A percentile compares a stretch with the other conserved stretches of the same genome.
phyloP scores from a whole-genome alignment of 2,888 invertebrate genomes.

The Hirudinaria manillensis region DNA sequence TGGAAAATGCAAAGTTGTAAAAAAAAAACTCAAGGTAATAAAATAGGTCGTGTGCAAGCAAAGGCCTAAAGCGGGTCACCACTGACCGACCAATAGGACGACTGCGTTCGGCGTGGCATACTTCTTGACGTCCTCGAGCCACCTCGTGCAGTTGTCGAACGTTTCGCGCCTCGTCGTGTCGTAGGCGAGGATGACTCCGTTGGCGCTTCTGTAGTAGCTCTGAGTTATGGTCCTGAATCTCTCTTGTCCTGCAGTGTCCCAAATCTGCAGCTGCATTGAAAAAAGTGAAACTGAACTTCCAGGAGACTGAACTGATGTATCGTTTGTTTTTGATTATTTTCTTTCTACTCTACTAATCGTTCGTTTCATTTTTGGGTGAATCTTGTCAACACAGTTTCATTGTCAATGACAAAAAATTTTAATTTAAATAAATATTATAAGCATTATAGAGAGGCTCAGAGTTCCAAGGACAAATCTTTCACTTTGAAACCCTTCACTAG shows the following conservation, averaged over 20 bases:
- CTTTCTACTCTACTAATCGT: no score
- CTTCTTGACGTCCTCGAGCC: constrained; percentile 90
- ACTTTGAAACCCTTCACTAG: no score
- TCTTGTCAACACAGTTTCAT: no score
- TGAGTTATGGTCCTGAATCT: constrained; percentile 92
- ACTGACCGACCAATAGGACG: constrained; percentile 75
- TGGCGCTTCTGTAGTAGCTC: constrained; percentile 91
- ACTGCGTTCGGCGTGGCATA: constrained; percentile 88
- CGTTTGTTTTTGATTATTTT: no score
- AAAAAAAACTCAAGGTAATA: no score
- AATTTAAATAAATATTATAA: no score
- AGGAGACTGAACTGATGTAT: background rate
- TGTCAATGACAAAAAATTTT: no score
- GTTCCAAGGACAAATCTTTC: no score
- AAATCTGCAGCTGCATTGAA: constrained; percentile 80
- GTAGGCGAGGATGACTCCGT: constrained; percentile 93
- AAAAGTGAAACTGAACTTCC: background rate
- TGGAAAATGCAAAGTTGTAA: no score
- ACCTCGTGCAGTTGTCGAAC: constrained; percentile 72
- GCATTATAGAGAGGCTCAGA: no score
- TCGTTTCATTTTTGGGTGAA: background rate
- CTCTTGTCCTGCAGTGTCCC: constrained; percentile 96
- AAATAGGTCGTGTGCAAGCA: no score
- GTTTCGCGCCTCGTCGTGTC: constrained; percentile 88
- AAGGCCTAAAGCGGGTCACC: background rate